Evolutionary conservation across 2,797 vertebrate genomes (phyloP), one percentile per base, ranked within the genome.

Genomic region (Macroramphosus scolopax): DNA sequence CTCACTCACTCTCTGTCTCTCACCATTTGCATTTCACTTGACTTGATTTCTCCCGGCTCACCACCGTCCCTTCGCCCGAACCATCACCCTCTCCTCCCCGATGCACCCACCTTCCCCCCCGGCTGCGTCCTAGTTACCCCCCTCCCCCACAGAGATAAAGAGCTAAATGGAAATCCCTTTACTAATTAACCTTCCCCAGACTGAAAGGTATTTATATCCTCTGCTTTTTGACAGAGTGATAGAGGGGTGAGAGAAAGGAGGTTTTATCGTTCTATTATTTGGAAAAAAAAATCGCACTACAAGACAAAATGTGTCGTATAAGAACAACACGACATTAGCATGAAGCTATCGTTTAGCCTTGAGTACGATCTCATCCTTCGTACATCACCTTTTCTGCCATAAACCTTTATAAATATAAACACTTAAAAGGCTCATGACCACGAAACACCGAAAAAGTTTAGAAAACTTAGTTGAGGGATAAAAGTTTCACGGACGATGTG

Each of bases 131-230:
- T 88, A 90, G 80, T 90, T 90, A 68, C 66, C 76, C 78, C 84
- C 77, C 78, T 83, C 76, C 78, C 78, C 87, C 50, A 76, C 78
- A 80, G 87, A 91, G 88, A 89, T 87, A 79, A 86, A 88, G 78
- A 81, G 75, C 81, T 89, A 89, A 91, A 90, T 89, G 86, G 80
- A 90, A 87, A 84, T 87, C 87, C 66, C 84, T 83, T 76, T 78
- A 67, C 88, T 89, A 89, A 90, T 91, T 91, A 91, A 87, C 89
- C 88, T 90, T 89, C 80, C 86, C 77, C 79, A 65, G 82, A 84
- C 81, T 80, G 73, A 62, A 74, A 80, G 65, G 78, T 90, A 89
- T 91, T 91, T 90, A 86, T 90, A 88, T 84, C 83, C 51, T 32
- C 59, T 41, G 42, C 68, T 79, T 82, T 82, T 82, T 81, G 74